Evolutionary conservation across 2,888 invertebrate genomes (phyloP).

Genomic region (Andrena fulva): DNA sequence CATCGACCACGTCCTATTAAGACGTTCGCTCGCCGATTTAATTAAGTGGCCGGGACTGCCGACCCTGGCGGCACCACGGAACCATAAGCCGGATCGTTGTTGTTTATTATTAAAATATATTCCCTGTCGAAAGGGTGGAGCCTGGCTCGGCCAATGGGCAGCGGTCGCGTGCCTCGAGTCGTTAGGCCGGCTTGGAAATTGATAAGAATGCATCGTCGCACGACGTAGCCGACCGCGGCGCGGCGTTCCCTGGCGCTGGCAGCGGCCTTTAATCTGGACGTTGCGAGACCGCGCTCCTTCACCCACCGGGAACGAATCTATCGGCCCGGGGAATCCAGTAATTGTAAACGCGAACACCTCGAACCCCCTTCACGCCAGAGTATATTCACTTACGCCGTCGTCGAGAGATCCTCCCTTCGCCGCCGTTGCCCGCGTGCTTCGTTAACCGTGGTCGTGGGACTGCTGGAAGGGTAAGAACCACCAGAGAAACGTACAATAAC

Average conservation of each 20-base stretch:
- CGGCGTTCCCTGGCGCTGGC: conserved; percentile 6
- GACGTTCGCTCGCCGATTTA: conserved; percentile 73
- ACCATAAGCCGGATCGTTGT: conserved; percentile 70
- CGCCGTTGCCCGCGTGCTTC: neutral
- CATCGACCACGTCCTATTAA: conserved; percentile 68
- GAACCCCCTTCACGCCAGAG: conserved; percentile 3
- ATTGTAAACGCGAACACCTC: conserved; percentile 11
- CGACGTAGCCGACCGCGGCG: conserved; percentile 58
- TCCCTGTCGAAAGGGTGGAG: conserved; percentile 80
- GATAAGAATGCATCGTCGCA: conserved; percentile 80
- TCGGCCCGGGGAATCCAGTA: conserved; percentile 27
- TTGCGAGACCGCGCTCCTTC: conserved; percentile 37
- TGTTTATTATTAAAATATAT: conserved; percentile 82
- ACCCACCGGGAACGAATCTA: conserved; percentile 35
- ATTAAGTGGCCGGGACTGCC: conserved; percentile 67
- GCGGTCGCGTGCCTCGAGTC: conserved; percentile 81
- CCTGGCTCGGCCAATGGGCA: conserved; percentile 77
- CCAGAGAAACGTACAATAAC: conserved; percentile 80
- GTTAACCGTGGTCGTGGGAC: neutral
- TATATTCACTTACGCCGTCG: conserved; percentile 9
- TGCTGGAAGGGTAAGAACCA: neutral
- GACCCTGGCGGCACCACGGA: conserved; percentile 23
- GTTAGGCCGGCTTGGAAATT: conserved; percentile 80
- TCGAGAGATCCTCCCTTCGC: neutral
- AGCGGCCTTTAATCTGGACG: conserved; percentile 52